phyloP scores from a whole-genome alignment of 2,888 invertebrate genomes.

The Acrobasis consociella region DNA sequence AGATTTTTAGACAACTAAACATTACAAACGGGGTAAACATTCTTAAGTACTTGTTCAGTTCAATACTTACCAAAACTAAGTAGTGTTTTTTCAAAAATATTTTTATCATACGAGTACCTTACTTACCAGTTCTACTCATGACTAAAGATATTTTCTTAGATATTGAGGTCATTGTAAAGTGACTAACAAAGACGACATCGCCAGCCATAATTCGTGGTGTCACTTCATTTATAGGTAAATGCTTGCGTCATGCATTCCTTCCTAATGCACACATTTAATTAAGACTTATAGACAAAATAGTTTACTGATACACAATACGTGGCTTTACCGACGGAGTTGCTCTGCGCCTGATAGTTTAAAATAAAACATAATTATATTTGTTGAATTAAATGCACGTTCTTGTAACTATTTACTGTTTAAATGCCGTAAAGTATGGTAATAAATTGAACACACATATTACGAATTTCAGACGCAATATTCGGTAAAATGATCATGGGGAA shows the following conservation, averaged over 20 bases:
- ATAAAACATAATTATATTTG: constrained; percentile 1
- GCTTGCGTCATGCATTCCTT: background rate
- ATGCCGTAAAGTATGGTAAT: background rate
- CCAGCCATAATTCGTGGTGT: background rate
- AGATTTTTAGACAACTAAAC: too few species aligned
- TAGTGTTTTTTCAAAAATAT: too few species aligned
- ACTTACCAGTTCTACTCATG: too few species aligned
- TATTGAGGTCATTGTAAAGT: background rate
- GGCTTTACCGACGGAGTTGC: constrained; percentile 3
- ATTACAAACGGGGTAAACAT: too few species aligned
- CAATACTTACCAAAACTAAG: too few species aligned
- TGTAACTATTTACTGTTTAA: too few species aligned
- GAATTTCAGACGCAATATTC: too few species aligned
- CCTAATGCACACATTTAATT: background rate
- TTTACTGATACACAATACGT: constrained; percentile 5
- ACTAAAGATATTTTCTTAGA: background rate
- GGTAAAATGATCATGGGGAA: too few species aligned
- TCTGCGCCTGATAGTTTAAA: constrained; percentile 5
- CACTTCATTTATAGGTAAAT: background rate
- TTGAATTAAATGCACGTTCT: too few species aligned
- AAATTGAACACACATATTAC: background rate
- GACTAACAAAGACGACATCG: background rate
- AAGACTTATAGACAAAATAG: constrained; percentile 11
- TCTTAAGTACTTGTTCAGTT: too few species aligned
- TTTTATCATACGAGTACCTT: too few species aligned